Evolutionary conservation across 2,888 invertebrate species (phyloP).

Genomic region (Mylabris sibirica): DNA sequence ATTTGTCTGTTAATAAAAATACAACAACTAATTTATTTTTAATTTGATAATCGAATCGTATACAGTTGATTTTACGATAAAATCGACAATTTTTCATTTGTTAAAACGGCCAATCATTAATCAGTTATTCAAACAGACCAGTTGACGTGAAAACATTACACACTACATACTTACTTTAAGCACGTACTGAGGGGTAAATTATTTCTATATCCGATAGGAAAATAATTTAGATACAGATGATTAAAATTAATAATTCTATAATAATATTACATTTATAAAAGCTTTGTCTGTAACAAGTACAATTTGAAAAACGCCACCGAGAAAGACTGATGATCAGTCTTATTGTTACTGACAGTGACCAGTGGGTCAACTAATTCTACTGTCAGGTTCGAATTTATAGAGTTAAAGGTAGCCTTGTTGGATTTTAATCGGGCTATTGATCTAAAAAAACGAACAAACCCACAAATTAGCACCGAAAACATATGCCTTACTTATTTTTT

Average conservation of each 20-base stretch:
- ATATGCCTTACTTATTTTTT: slow-evolving; percentile 53
- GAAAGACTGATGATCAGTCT: slow-evolving; percentile 15
- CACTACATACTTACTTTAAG: slow-evolving; percentile 42
- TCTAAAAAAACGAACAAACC: slow-evolving; percentile 56
- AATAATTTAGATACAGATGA: background rate
- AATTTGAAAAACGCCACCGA: background rate
- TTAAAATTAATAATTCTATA: background rate
- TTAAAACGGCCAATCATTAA: slow-evolving; percentile 22
- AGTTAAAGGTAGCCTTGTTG: slow-evolving; percentile 47
- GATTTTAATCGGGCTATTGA: slow-evolving; percentile 54
- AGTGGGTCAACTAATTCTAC: slow-evolving; percentile 41
- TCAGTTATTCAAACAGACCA: slow-evolving; percentile 44
- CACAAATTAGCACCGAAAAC: slow-evolving; percentile 57
- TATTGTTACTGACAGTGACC: slow-evolving; percentile 30
- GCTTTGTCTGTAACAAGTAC: background rate
- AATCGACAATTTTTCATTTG: background rate
- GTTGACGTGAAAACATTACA: slow-evolving; percentile 52
- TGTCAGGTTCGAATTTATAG: slow-evolving; percentile 54
- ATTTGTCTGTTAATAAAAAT: slow-evolving; percentile 35
- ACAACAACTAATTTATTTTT: slow-evolving; percentile 30
- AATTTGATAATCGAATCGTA: slow-evolving; percentile 23
- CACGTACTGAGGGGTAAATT: slow-evolving; percentile 40
- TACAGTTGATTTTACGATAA: background rate
- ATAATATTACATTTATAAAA: background rate
- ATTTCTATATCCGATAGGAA: slow-evolving; percentile 34